Percentiles rank a stretch among this genome's conserved stretches.
Conservation (phyloP, 2,113 vertebrate species). For the Xenopus laevis region DNA sequence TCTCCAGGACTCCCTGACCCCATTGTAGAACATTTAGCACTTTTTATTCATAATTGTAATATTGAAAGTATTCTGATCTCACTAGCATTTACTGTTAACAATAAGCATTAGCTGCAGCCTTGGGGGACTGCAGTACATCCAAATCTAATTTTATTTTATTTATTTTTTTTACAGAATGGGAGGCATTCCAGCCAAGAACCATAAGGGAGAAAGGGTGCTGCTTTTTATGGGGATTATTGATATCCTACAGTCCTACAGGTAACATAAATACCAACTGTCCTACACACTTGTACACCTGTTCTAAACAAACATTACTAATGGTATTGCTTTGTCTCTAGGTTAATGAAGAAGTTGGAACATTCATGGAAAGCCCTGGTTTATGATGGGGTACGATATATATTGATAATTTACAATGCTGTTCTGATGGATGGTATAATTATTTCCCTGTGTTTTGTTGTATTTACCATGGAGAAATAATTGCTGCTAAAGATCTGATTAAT, state of each 20-base stretch:
- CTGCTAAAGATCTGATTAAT: no score
- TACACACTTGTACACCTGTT: background rate
- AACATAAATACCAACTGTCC: slow-evolving; percentile 30
- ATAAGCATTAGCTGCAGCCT: no score
- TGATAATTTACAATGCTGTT: no score
- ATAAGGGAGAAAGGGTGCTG: slow-evolving; percentile 90
- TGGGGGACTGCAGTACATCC: no score
- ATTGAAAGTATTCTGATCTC: no score
- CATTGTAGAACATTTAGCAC: no score
- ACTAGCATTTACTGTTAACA: no score
- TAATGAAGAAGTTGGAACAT: slow-evolving; percentile 97
- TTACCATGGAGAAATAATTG: no score
- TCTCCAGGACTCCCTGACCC: no score
- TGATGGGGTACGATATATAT: slow-evolving; percentile 80
- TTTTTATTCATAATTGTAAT: no score
- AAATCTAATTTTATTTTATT: background rate
- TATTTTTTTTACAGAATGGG: slow-evolving; percentile 79
- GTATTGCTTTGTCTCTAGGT: slow-evolving; percentile 62
- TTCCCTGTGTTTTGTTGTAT: no score
- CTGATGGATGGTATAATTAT: no score
- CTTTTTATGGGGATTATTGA: slow-evolving; percentile 97
- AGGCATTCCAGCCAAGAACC: slow-evolving; percentile 93
- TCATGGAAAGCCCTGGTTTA: slow-evolving; percentile 98
- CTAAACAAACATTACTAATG: background rate
- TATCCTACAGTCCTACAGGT: slow-evolving; percentile 98